These are phyloP conservation scores for Coboldia fuscipes DNA, from an alignment of 1,140 invertebrate species.

Conservation along the genomic window DNA sequence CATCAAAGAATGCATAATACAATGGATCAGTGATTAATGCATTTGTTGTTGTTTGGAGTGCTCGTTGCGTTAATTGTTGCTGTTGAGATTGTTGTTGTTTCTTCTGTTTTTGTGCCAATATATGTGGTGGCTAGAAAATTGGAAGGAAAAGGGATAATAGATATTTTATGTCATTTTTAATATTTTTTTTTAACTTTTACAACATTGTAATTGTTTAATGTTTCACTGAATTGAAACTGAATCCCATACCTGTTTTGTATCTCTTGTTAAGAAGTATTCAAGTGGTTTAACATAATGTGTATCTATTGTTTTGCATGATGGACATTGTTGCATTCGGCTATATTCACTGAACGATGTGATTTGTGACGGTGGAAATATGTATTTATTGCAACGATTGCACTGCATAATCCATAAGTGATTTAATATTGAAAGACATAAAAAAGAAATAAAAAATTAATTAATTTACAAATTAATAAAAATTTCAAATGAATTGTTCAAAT, in stretches of 20 bases:
- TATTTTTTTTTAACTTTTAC: conserved; percentile 16
- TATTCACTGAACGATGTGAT: conserved; percentile 90
- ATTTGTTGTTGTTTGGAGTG: conserved; percentile 1
- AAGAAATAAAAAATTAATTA: conserved; percentile 1
- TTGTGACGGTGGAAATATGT: conserved; percentile 64
- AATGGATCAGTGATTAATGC: neutral
- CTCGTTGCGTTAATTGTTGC: neutral
- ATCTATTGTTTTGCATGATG: conserved; percentile 72
- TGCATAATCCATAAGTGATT: too few relatives aligned
- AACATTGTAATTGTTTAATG: conserved; percentile 5
- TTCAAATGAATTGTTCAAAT: neutral
- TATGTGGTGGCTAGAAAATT: conserved; percentile 3
- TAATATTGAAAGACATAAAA: conserved; percentile 12
- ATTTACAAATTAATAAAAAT: neutral
- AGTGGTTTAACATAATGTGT: conserved; percentile 87
- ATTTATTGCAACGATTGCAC: conserved; percentile 78
- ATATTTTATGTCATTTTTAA: neutral
- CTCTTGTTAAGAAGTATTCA: conserved; percentile 53
- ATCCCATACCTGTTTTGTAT: conserved; percentile 34
- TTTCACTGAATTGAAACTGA: conserved; percentile 5
- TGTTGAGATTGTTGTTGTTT: conserved; percentile 2
- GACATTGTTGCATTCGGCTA: conserved; percentile 76
- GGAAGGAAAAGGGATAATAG: too few relatives aligned
- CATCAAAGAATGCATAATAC: neutral
- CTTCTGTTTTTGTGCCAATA: conserved; percentile 15